Conservation (phyloP, 2,113 vertebrate genomes). For the Rhinogobius similis region DNA sequence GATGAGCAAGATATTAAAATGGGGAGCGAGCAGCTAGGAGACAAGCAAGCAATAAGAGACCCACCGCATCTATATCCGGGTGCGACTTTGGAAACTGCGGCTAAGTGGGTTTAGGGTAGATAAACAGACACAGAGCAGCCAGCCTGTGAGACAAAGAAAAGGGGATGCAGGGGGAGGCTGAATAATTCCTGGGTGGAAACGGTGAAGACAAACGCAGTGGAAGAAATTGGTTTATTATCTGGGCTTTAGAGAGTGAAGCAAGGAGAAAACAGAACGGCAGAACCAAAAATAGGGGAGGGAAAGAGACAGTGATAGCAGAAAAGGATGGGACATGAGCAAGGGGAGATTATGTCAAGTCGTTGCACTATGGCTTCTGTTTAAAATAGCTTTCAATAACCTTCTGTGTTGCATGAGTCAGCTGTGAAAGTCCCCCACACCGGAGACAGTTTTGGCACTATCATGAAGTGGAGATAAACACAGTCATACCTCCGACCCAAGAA, state of each 20-base stretch:
- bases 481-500: neutral
- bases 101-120: constrained; percentile 71
- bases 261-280: constrained; percentile 34
- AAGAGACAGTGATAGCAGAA: constrained; percentile 40
- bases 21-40: constrained; percentile 31
- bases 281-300: constrained; percentile 48
- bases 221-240: constrained; percentile 72
- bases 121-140: constrained; percentile 61
- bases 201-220: constrained; percentile 56
- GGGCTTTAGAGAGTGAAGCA: constrained; percentile 51
- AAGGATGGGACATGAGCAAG: constrained; percentile 24
- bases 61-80: constrained; percentile 60
- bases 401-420: constrained; percentile 51
- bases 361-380: constrained; percentile 54
- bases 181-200: constrained; percentile 58
- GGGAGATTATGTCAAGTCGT: constrained; percentile 59
- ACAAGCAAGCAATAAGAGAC: constrained; percentile 52
- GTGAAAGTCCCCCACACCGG: constrained; percentile 24
- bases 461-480: constrained; percentile 31
- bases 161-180: constrained; percentile 32
- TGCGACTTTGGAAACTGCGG: constrained; percentile 62
- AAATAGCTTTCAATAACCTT: constrained; percentile 65
- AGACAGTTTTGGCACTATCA: constrained; percentile 22
- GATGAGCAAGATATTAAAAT: constrained; percentile 64
- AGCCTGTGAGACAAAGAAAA: constrained; percentile 55